Base-by-base conservation (phyloP, 2,797 vertebrate species). In the Platalea minor region DNA sequence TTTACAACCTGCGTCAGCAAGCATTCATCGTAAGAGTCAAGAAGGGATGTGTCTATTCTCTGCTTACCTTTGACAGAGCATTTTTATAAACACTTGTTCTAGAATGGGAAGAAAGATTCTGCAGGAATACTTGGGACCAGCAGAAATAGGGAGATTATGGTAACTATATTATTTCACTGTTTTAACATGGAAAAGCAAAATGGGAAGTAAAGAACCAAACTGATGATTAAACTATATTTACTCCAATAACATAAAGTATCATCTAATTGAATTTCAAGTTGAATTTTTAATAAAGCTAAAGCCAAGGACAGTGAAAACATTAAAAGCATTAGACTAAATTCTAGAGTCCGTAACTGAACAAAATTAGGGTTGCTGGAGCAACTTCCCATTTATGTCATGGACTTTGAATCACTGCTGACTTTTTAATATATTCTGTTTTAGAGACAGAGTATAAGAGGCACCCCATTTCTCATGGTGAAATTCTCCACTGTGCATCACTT, bases 1-100 rank as follows among this genome's bases (percentile, higher is more conserved):
- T 96, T 90, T 89, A 67, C 92, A 95, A 92, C 57, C 84, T 93
- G 1, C 88, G 79, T 76, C 93, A 95, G 91, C 77, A 88, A 91
- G 53, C 54, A 45, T 68, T 91, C 74, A 60, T 85, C 35, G 4
- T 25, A 60, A 50, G n/a, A 78, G 61, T 37, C 46, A 79, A 35
- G 89, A 73, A 78, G 46, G 67, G 87, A 89, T 74, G 51, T 78
- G 50, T 75, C 79, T 89, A 11, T 73, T 80, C 74, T 84, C 72
- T 94, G 80, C 70, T 85, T 91, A 72, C 59, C 39, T 95, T 68
- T 91, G 35, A 29, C 54, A 85, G 48, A 82, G 53, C 16, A 13
- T 83, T 92, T 82, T 94, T 61, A 74, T 54, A 69, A 87, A 74
- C 48, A 24, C 17, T 64, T 45, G 3, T 23, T 87, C 74, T 53